phyloP scores from a whole-genome alignment of 2,888 invertebrate species.

The Lissonota sp. region DNA sequence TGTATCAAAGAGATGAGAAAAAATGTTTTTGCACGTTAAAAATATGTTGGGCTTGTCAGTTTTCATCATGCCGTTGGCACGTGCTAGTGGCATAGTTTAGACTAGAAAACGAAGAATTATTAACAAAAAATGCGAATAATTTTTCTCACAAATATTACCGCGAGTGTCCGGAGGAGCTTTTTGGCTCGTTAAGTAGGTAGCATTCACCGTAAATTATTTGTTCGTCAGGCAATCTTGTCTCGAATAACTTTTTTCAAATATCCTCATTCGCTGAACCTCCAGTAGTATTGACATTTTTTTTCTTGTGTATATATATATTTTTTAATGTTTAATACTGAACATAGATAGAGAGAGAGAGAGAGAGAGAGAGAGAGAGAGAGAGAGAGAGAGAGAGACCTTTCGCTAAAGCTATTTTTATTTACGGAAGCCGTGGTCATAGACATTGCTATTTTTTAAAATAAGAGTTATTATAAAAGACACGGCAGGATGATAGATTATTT shows the following conservation, averaged over 20 bases:
- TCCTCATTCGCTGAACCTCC: conserved; percentile 40
- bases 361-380: conserved; percentile 64
- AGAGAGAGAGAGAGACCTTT: conserved; percentile 61
- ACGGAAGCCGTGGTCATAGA: conserved; percentile 64
- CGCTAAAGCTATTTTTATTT: conserved; percentile 57
- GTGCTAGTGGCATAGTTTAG: conserved; percentile 20
- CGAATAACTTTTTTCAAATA: conserved; percentile 9
- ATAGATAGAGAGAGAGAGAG: conserved; percentile 62
- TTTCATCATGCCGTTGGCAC: conserved; percentile 44
- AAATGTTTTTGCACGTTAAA: conserved; percentile 36
- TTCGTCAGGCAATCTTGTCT: background rate
- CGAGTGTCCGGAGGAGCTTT: conserved; percentile 30
- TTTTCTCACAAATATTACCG: conserved; percentile 13
- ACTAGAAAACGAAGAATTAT: conserved; percentile 48
- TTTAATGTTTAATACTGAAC: conserved; percentile 60
- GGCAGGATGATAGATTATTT: conserved; percentile 58
- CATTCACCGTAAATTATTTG: conserved; percentile 45
- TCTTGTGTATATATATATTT: conserved; percentile 19
- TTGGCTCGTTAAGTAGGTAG: conserved; percentile 51
- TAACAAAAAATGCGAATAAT: conserved; percentile 9
- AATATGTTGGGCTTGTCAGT: conserved; percentile 53
- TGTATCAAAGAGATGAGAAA: too few relatives aligned
- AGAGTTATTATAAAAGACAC: conserved; percentile 60
- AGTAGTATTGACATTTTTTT: conserved; percentile 38
- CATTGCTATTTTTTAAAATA: conserved; percentile 54